Evolutionary conservation across 2,797 vertebrate species (phyloP).

Genomic region (Pipistrellus pygmaeus): DNA sequence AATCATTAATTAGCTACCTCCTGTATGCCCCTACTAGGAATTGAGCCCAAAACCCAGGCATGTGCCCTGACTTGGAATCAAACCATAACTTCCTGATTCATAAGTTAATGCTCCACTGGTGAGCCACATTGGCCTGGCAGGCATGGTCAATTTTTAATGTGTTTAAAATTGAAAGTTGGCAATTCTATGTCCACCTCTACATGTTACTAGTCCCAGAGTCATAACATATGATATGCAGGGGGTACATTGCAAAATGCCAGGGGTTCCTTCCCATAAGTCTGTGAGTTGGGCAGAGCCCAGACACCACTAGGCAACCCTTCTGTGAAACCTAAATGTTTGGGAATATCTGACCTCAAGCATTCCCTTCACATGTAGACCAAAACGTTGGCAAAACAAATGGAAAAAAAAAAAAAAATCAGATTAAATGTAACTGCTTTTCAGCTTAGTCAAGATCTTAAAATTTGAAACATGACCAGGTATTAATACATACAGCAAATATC

Average conservation of each 20-base stretch:
- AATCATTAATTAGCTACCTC: too few relatives aligned
- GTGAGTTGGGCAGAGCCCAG: not conserved
- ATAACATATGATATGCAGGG: not conserved
- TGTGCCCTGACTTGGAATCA: too few relatives aligned
- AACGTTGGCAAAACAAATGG: slow-evolving; percentile 34
- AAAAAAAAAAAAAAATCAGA: not conserved
- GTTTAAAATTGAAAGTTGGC: slow-evolving; percentile 26
- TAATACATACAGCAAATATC: not conserved
- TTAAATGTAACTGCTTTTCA: not conserved
- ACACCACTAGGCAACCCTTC: not conserved
- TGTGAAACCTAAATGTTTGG: not conserved
- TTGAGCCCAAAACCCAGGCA: too few relatives aligned
- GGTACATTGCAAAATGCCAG: not conserved
- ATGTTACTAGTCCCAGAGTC: not conserved
- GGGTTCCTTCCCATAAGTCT: not conserved
- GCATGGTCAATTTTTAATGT: not conserved
- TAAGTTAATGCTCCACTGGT: too few relatives aligned
- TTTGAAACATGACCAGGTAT: not conserved
- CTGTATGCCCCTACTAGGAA: too few relatives aligned
- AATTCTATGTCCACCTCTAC: not conserved
- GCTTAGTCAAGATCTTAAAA: slow-evolving; percentile 22
- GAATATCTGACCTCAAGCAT: not conserved
- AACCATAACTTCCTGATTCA: too few relatives aligned
- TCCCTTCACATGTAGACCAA: not conserved
- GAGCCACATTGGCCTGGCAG: too few relatives aligned